These are phyloP conservation scores for Galeopsomyia nigrocyanea DNA, from an alignment of 2,888 invertebrate genomes.

Conservation along the genomic window DNA sequence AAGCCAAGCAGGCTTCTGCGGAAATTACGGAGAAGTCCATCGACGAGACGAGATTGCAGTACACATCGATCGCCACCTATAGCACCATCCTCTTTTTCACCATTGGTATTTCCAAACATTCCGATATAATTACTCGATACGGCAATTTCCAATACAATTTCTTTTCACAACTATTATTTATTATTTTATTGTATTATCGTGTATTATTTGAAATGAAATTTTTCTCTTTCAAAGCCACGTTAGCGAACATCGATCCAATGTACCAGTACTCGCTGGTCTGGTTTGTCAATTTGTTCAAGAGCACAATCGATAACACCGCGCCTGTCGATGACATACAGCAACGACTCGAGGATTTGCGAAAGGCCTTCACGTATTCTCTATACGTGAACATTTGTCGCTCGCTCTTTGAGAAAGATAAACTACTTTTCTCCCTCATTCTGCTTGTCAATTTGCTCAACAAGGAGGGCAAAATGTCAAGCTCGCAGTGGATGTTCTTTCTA, in stretches of 20 bases:
- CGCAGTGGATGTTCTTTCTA: constrained; percentile 88
- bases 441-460: constrained; percentile 80
- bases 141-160: neutral
- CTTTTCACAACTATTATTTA: too few species aligned
- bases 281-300: constrained; percentile 91
- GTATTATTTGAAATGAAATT: constrained; percentile 20
- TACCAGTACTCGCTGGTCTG: constrained; percentile 96
- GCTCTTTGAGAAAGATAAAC: constrained; percentile 95
- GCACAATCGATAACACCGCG: constrained; percentile 89
- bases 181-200: too few species aligned
- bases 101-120: constrained; percentile 74
- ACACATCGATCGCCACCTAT: constrained; percentile 90
- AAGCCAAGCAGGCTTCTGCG: constrained; percentile 90
- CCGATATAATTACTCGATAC: neutral
- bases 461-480: constrained; percentile 72
- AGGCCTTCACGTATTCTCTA: constrained; percentile 90
- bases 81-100: constrained; percentile 93
- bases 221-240: constrained; percentile 73
- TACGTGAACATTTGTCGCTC: constrained; percentile 94
- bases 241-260: constrained; percentile 96
- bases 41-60: constrained; percentile 85
- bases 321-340: constrained; percentile 83
- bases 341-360: constrained; percentile 81
- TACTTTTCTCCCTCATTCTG: constrained; percentile 87
- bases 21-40: constrained; percentile 92